Evolutionary conservation across 2,888 invertebrate species (phyloP), one percentile per base, ranked within the genome.

Genomic region (Erebia ligea): DNA sequence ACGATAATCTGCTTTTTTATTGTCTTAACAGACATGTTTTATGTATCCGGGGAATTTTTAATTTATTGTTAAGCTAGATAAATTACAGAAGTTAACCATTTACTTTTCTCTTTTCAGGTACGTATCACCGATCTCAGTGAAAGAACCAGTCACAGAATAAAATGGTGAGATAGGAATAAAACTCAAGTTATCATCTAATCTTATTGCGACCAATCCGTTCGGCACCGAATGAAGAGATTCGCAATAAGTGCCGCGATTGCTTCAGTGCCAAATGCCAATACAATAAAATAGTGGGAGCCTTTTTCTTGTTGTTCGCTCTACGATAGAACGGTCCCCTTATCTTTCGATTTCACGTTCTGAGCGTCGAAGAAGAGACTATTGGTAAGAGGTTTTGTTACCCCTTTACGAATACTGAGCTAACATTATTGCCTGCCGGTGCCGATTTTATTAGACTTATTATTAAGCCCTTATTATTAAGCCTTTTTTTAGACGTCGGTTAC

Each of bases 181-280:
- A 48, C 45, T 62, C 62, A 9, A 62, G 62, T 62, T 62, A 40
- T 11, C 34, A 40, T 62, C 40, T 67, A 68, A 68, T 84, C 84
- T 85, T 84, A 85, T 67, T 66, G 79, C 80, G 81, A 80, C 83
- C 82, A 82, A 82, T 81, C 77, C 76, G 76, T 78, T 77, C 79
- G 78, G 76, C 76, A 19, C 77, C 76, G 77, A 76, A 76, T 71
- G 78, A 77, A 77, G 77, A 79, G 72, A 72, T 74, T 74, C 76
- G 86, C 92, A 92, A 92, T 92, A 92, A 92, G 89, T 88, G 90
- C 85, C 83, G 84, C 87, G 42, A 66, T 66, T 66, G 66, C 89
- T 88, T 91, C 90, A 90, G 87, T 86, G 90, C 88, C 91, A 89
- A 91, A 85, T 82, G 84, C 84, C 87, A 83, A 87, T 85, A 91